A percentile compares a stretch with the other conserved stretches of the same genome.
These are phyloP conservation scores for Perizoma affinitatum DNA, from an alignment of 2,888 invertebrate genomes.

Conservation along the genomic window DNA sequence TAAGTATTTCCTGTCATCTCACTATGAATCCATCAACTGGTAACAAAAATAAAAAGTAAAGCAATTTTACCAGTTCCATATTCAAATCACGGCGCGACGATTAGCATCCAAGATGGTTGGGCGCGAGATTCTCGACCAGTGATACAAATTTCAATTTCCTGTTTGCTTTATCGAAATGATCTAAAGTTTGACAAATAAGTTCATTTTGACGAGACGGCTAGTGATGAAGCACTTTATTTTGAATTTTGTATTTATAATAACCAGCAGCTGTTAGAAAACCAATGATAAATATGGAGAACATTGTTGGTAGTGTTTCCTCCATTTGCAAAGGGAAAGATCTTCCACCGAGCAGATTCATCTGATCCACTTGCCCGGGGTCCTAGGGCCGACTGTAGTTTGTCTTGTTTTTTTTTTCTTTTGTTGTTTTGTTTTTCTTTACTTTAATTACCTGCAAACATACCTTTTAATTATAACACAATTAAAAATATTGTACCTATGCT, in stretches of 20 bases:
- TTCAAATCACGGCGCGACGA: constrained; percentile 74
- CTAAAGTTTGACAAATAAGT: constrained; percentile 81
- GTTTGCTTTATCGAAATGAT: constrained; percentile 75
- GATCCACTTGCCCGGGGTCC: too few species aligned
- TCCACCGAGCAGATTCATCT: too few species aligned
- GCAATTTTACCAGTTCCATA: constrained; percentile 72
- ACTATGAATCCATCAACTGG: constrained; percentile 54
- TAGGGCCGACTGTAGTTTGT: too few species aligned
- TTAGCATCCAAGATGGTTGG: constrained; percentile 76
- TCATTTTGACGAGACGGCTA: constrained; percentile 78
- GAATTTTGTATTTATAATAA: constrained; percentile 60
- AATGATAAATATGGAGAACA: constrained; percentile 34
- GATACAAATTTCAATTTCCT: constrained; percentile 84
- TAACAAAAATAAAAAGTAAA: constrained; percentile 50
- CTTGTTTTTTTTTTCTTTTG: too few species aligned
- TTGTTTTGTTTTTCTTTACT: too few species aligned
- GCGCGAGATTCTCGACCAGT: constrained; percentile 73
- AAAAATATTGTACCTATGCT: too few species aligned
- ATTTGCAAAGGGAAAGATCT: too few species aligned
- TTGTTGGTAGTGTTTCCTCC: too few species aligned
- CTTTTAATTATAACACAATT: too few species aligned
- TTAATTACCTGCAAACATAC: too few species aligned
- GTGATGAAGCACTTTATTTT: constrained; percentile 68
- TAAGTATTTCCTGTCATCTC: constrained; percentile 62
- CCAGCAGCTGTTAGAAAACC: constrained; percentile 50